A percentile compares a stretch with the other conserved stretches of the same genome.
phyloP scores from a whole-genome alignment of 2,797 vertebrate species.

The Clamator glandarius region DNA sequence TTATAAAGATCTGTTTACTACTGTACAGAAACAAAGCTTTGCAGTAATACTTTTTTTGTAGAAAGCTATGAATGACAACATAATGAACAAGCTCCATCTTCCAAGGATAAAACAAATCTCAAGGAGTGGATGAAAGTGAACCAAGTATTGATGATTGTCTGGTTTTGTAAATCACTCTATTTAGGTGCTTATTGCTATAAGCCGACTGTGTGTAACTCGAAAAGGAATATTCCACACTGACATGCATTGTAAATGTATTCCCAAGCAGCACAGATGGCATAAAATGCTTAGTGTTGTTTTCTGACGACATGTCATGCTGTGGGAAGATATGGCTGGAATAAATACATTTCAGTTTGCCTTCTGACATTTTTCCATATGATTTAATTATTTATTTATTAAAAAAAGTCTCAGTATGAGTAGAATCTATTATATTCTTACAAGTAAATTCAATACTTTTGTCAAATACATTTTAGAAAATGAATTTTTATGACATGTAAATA shows the following conservation, averaged over 20 bases:
- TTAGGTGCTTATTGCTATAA: conserved; percentile 53
- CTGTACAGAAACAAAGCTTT: neutral
- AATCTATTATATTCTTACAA: conserved; percentile 49
- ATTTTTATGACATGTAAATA: conserved; percentile 64
- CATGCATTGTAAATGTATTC: conserved; percentile 64
- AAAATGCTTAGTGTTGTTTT: conserved; percentile 76
- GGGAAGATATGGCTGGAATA: conserved; percentile 77
- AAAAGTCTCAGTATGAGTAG: conserved; percentile 38
- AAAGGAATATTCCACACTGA: conserved; percentile 67
- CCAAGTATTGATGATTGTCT: neutral
- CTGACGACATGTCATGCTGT: conserved; percentile 72
- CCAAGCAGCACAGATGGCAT: conserved; percentile 77
- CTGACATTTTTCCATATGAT: conserved; percentile 77
- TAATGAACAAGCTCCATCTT: neutral
- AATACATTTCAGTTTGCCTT: conserved; percentile 78
- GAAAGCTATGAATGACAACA: conserved; percentile 6
- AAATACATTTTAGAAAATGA: conserved; percentile 65
- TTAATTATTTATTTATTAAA: conserved; percentile 68
- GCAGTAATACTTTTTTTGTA: neutral
- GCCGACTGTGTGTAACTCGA: conserved; percentile 25
- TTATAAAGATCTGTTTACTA: neutral
- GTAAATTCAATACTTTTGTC: conserved; percentile 37
- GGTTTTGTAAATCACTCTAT: conserved; percentile 32
- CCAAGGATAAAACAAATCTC: neutral
- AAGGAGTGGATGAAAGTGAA: neutral